Conservation (phyloP, 2,797 vertebrate genomes). For the Kryptolebias ocellatus region DNA sequence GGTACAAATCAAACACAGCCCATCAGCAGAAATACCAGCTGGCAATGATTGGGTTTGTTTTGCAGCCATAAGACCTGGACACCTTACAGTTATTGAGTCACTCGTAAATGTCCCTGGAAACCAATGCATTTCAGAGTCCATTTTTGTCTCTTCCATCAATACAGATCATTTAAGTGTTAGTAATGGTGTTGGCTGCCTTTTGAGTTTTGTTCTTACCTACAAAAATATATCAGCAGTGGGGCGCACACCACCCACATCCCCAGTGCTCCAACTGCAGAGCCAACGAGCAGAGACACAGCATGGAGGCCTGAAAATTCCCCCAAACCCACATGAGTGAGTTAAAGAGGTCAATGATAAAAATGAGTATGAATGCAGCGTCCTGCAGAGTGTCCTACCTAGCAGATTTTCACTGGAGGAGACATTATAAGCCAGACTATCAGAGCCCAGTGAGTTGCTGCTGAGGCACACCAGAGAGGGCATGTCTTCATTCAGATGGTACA, state of each 20-base stretch:
- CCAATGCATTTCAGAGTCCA: no score
- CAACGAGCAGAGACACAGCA: conserved; percentile 51
- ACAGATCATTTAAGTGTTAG: neutral
- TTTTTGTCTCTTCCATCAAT: neutral
- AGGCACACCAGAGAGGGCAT: conserved; percentile 63
- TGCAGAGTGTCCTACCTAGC: conserved; percentile 37
- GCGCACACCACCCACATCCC: conserved; percentile 61
- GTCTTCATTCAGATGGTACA: conserved; percentile 35
- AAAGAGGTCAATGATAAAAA: neutral
- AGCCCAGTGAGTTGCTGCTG: conserved; percentile 65
- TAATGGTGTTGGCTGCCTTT: neutral
- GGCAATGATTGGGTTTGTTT: no score
- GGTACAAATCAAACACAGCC: no score
- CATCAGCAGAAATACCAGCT: no score
- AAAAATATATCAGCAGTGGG: conserved; percentile 50
- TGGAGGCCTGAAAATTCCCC: conserved; percentile 53
- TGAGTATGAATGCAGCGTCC: neutral
- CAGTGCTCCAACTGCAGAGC: conserved; percentile 53
- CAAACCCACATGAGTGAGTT: conserved; percentile 2
- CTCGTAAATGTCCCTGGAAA: no score
- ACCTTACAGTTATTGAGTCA: no score
- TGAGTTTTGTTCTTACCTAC: conserved; percentile 44
- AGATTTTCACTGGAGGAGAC: conserved; percentile 47
- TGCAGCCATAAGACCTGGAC: no score
- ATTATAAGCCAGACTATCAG: conserved; percentile 52